Base-by-base conservation (phyloP, 2,888 invertebrate genomes). In the Hyppa rectilinea region DNA sequence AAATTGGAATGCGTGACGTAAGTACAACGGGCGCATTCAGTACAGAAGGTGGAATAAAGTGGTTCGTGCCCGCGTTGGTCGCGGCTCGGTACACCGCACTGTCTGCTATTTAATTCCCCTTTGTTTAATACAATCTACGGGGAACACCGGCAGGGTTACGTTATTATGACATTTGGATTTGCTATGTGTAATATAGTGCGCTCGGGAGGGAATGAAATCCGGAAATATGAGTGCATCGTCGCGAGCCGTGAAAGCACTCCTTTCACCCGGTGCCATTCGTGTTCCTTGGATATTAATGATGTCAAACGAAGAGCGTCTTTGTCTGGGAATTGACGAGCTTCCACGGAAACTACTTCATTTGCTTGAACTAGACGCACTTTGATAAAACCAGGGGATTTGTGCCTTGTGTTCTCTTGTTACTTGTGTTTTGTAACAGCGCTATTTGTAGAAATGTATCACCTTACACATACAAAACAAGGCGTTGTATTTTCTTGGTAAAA, bases 121-220 rank as follows among this genome's bases (percentile, higher is more conserved):
- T 92, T 93, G 91, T 92, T 92, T 91, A 92, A 91, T 91, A 91
- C 89, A 91, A 92, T 93, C 92, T 92, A 92, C 92, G 80, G 87
- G 87, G 90, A 91, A 87, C 90, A 89, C 89, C 81, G 87, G 88
- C 86, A 86, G 87, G 89, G 92, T 90, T 88, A 89, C 89, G 89
- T 91, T 93, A 91, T 89, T 90, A 91, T 91, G 92, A 92, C 92
- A 91, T 92, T 89, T 85, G 87, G 87, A 90, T 89, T 87, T 87
- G 83, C 85, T 83, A 86, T 86, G 85, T 89, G 87, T 89, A 89
- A 90, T 89, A 90, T 88, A 89, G 87, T 87, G 87, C 83, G 86
- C 88, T 86, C 80, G 80, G 74, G 84, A 83, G 85, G 82, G 86
- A 89, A 92, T 92, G 88, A 91, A 88, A 89, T 88, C 89, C 89